These are phyloP conservation scores for Thysanoteuthis rhombus DNA, from an alignment of 2,888 invertebrate genomes.

Conservation along the genomic window DNA sequence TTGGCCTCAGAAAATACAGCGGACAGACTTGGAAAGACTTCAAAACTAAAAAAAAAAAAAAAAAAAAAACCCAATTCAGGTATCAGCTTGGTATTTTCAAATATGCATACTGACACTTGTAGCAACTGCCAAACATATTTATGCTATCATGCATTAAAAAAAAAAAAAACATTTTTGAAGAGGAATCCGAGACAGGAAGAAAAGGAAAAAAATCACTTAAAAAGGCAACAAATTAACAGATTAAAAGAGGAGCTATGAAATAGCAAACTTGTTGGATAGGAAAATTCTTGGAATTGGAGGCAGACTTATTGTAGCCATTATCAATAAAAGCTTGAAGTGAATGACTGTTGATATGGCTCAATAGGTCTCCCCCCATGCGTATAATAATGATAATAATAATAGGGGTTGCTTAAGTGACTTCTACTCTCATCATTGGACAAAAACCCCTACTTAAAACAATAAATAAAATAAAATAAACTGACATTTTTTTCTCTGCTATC, in stretches of 20 bases:
- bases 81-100: constrained; percentile 12
- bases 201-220: background rate
- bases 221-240: background rate
- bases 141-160: background rate
- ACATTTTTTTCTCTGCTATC: background rate
- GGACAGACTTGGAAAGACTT: background rate
- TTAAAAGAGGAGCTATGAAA: background rate
- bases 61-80: too few species aligned
- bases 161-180: background rate
- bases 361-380: background rate
- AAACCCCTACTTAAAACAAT: background rate
- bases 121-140: background rate
- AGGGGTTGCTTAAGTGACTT: background rate
- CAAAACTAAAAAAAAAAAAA: background rate
- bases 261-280: background rate
- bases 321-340: background rate
- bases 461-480: background rate
- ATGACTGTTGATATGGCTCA: background rate
- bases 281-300: background rate
- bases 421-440: background rate
- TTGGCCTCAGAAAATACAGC: background rate
- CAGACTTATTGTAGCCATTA: background rate
- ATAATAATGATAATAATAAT: too few species aligned
- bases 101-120: background rate
- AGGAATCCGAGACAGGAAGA: background rate